phyloP scores from a whole-genome alignment of 1,140 invertebrate genomes.

The Drosophila ogumai region DNA sequence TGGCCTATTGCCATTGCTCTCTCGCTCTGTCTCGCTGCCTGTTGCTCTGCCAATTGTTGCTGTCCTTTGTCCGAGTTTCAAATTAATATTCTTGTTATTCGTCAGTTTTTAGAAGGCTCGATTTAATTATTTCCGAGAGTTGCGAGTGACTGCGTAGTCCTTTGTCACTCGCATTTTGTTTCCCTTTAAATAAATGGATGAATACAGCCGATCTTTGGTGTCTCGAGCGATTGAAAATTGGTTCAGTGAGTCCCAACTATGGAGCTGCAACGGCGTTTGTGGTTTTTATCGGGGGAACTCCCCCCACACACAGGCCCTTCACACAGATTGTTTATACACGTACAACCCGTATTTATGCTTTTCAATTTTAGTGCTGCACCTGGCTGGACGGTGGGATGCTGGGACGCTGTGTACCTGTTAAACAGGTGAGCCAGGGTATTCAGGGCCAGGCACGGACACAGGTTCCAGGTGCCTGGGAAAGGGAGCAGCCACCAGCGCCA shows the following conservation, averaged over 20 bases:
- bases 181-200: background rate
- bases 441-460: conserved; percentile 33
- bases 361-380: conserved; percentile 45
- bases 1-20: conserved; percentile 13
- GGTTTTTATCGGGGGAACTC: background rate
- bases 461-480: too few relatives aligned
- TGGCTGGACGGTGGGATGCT: conserved; percentile 18
- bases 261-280: conserved; percentile 2
- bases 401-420: background rate
- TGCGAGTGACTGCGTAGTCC: background rate
- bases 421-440: conserved; percentile 37
- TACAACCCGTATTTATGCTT: conserved; percentile 37
- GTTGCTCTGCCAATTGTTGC: conserved; percentile 49
- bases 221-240: background rate
- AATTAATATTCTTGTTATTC: background rate
- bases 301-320: background rate
- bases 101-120: background rate
- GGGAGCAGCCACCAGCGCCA: background rate
- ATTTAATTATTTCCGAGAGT: background rate
- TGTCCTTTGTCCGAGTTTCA: conserved; percentile 6
- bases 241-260: background rate
- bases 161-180: background rate
- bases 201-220: background rate
- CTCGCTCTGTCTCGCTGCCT: conserved; percentile 15
- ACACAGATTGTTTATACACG: conserved; percentile 19